Conservation (phyloP, 2,797 vertebrate species). For the Ambastaia sidthimunki region DNA sequence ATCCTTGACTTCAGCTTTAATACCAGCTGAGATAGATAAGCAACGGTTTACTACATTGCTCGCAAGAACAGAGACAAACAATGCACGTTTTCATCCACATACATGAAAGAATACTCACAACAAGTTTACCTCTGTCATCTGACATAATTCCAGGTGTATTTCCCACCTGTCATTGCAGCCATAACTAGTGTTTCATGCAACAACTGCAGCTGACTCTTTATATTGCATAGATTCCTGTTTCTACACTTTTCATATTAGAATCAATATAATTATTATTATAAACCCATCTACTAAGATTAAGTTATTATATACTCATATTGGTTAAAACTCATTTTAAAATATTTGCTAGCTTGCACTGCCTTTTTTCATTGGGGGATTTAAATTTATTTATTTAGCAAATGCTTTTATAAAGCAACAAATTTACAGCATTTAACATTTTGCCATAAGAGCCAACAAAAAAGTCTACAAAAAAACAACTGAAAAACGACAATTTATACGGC, state of each 20-base stretch:
- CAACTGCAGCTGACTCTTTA: too few species aligned
- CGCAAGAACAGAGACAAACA: neutral
- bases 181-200: too few species aligned
- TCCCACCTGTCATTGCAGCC: too few species aligned
- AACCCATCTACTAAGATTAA: too few species aligned
- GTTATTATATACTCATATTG: too few species aligned
- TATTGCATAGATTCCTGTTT: neutral
- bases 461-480: too few species aligned
- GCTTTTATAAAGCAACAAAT: too few species aligned
- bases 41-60: constrained; percentile 2
- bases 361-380: neutral
- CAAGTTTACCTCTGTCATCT: neutral
- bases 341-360: neutral
- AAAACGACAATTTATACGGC: neutral
- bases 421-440: too few species aligned
- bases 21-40: constrained; percentile 16
- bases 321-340: too few species aligned
- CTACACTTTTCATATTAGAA: neutral
- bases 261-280: neutral
- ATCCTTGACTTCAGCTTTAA: constrained; percentile 49
- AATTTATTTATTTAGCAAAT: too few species aligned
- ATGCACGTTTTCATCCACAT: neutral
- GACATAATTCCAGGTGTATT: neutral
- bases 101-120: too few species aligned
- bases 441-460: too few species aligned